phyloP scores from a whole-genome alignment of 2,797 vertebrate species.

The Alauda arvensis region DNA sequence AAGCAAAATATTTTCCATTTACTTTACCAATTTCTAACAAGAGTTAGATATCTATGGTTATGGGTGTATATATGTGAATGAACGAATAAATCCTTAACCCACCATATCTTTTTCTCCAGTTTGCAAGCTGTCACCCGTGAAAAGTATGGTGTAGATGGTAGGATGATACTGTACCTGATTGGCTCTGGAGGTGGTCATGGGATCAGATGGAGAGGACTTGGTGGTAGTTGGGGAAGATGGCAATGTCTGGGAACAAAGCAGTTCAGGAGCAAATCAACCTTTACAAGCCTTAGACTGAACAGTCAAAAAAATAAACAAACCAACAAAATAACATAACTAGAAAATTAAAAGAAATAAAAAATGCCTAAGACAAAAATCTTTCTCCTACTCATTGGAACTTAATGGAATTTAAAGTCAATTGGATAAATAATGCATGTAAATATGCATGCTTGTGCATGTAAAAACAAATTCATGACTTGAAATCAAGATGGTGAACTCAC shows the following conservation, averaged over 20 bases:
- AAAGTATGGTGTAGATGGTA: slow-evolving; percentile 84
- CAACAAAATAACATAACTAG: slow-evolving; percentile 76
- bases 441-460: slow-evolving; percentile 80
- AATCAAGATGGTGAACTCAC: slow-evolving; percentile 77
- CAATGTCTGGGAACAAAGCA: slow-evolving; percentile 91
- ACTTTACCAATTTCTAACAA: slow-evolving; percentile 40
- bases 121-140: slow-evolving; percentile 77
- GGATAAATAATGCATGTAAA: slow-evolving; percentile 76
- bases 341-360: slow-evolving; percentile 72
- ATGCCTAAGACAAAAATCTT: slow-evolving; percentile 71
- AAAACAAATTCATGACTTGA: slow-evolving; percentile 80
- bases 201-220: slow-evolving; percentile 89
- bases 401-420: slow-evolving; percentile 78
- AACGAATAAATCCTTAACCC: slow-evolving; percentile 79
- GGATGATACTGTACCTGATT: slow-evolving; percentile 89
- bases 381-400: slow-evolving; percentile 75
- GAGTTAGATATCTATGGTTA: slow-evolving; percentile 64
- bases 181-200: slow-evolving; percentile 89
- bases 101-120: slow-evolving; percentile 78
- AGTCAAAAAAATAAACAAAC: slow-evolving; percentile 76
- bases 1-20: slow-evolving; percentile 17
- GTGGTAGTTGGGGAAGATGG: slow-evolving; percentile 89
- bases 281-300: slow-evolving; percentile 81
- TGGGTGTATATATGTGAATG: slow-evolving; percentile 77
- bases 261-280: slow-evolving; percentile 88